Evolutionary conservation across 2,888 invertebrate species (phyloP).

Genomic region (Machimus atricapillus): DNA sequence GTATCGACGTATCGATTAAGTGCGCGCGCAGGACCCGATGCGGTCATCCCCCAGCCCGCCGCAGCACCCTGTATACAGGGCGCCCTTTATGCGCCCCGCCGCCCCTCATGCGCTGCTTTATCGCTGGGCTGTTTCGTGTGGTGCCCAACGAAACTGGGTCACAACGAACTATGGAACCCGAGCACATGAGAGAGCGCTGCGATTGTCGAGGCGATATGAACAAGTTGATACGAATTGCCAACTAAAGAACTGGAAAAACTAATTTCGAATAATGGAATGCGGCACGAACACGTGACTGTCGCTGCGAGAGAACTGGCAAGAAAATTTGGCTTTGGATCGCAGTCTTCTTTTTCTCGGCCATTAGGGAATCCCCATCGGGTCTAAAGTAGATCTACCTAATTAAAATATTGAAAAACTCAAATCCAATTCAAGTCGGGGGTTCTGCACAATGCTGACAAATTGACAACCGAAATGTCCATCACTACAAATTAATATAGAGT

Average conservation of each 20-base stretch:
- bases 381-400: neutral
- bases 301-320: neutral
- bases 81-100: neutral
- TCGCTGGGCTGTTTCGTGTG: neutral
- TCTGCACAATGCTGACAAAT: no score
- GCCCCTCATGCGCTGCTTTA: neutral
- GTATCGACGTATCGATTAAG: constrained; percentile 37
- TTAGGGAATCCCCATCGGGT: neutral
- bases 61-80: neutral
- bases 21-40: constrained; percentile 25
- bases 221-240: constrained; percentile 35
- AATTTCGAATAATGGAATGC: constrained; percentile 38
- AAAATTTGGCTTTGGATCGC: neutral
- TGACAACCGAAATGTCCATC: no score
- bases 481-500: no score
- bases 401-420: neutral
- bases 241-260: constrained; percentile 35
- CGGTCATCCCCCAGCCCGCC: neutral
- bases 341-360: neutral
- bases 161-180: constrained; percentile 12
- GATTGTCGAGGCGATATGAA: constrained; percentile 9
- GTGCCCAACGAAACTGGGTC: constrained; percentile 4
- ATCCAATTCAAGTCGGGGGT: neutral
- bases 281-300: constrained; percentile 35
- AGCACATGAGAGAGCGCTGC: neutral